Conservation (phyloP, 2,797 vertebrate species). For the Botia kubotai region DNA sequence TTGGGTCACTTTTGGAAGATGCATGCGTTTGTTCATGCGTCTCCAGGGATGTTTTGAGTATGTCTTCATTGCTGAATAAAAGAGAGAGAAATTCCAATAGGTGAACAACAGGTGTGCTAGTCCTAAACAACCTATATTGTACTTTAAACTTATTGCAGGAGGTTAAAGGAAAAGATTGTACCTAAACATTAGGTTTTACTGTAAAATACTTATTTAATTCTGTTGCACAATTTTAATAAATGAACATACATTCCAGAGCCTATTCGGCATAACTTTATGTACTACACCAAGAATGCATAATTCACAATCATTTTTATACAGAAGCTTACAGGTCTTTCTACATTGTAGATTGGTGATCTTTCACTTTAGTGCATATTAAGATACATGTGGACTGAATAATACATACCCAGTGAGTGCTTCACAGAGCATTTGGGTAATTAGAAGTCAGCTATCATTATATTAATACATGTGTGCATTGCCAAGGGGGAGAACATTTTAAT, state of each 20-base stretch:
- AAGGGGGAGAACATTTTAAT: conserved; percentile 46
- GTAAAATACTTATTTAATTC: neutral
- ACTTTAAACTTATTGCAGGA: neutral
- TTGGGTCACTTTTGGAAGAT: conserved; percentile 43
- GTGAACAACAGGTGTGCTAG: conserved; percentile 5
- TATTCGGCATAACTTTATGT: neutral
- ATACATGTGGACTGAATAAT: conserved; percentile 67
- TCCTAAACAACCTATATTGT: neutral
- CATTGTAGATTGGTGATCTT: conserved; percentile 45
- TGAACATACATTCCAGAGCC: neutral
- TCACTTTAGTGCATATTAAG: conserved; percentile 63
- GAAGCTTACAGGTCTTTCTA: neutral
- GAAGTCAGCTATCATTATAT: conserved; percentile 67
- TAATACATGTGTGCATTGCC: conserved; percentile 65
- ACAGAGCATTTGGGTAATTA: conserved; percentile 69
- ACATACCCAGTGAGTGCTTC: conserved; percentile 57
- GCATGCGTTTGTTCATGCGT: conserved; percentile 1
- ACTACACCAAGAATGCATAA: neutral
- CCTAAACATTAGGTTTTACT: neutral
- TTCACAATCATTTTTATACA: neutral
- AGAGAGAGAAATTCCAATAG: conserved; percentile 4
- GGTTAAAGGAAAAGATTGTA: neutral
- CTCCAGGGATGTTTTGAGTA: conserved; percentile 35
- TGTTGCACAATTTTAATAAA: neutral
- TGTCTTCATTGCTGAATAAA: conserved; percentile 18